Evolutionary conservation across 30 jellyfish, hydroid and myxozoan species (phyloP).

Genomic region (Mastigias papua): DNA sequence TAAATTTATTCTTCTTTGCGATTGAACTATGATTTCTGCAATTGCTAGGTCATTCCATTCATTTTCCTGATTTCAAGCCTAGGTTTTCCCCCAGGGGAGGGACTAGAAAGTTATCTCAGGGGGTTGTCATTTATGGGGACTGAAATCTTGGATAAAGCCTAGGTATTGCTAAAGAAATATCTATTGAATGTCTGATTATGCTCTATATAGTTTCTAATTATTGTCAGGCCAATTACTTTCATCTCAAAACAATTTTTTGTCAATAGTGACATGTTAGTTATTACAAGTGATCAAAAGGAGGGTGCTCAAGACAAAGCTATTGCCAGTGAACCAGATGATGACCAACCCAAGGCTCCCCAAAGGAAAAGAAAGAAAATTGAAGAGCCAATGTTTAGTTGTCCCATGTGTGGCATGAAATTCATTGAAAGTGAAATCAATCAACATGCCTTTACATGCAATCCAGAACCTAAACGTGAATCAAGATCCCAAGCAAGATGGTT

Average conservation of each 20-base stretch:
- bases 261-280: not conserved
- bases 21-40: too few species aligned
- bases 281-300: not conserved
- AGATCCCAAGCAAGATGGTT: not conserved
- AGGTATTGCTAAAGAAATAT: too few species aligned
- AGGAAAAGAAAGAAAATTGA: constrained; percentile 27
- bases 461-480: constrained; percentile 31
- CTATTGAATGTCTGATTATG: too few species aligned
- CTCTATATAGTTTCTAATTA: too few species aligned
- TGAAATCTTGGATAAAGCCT: too few species aligned
- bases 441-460: constrained; percentile 75
- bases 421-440: constrained; percentile 42
- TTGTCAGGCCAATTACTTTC: too few species aligned
- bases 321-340: not conserved
- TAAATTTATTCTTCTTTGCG: too few species aligned
- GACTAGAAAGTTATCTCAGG: too few species aligned
- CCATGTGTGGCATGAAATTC: constrained; percentile 44
- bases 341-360: constrained; percentile 15
- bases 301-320: not conserved
- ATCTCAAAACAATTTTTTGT: not conserved
- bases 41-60: too few species aligned
- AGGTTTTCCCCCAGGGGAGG: too few species aligned
- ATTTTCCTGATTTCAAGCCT: too few species aligned
- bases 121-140: too few species aligned
- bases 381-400: constrained; percentile 34